Percentiles rank a stretch among this genome's conserved stretches.
phyloP scores from a whole-genome alignment of 2,797 vertebrate genomes.

The Percopsis omiscomaycus region DNA sequence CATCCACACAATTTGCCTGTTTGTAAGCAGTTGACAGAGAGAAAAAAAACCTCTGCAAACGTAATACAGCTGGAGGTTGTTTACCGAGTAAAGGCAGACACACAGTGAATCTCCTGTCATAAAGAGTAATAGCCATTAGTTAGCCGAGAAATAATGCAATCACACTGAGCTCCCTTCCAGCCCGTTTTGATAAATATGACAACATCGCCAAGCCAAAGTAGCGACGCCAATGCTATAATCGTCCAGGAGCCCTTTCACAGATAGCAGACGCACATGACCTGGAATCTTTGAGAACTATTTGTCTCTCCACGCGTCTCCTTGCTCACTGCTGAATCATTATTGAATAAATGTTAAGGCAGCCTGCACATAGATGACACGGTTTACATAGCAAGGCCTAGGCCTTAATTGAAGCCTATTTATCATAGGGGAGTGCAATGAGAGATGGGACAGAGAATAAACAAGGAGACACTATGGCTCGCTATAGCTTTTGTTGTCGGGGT shows the following conservation, averaged over 20 bases:
- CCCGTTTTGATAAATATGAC: conserved; percentile 69
- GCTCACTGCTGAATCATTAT: conserved; percentile 65
- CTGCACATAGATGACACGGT: conserved; percentile 69
- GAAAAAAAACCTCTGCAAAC: conserved; percentile 24
- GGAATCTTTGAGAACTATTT: conserved; percentile 63
- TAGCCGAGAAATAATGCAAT: conserved; percentile 75
- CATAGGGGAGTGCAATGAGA: conserved; percentile 49
- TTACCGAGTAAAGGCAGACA: conserved; percentile 52
- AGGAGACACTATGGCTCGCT: conserved; percentile 1
- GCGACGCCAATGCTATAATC: conserved; percentile 54
- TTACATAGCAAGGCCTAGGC: conserved; percentile 56
- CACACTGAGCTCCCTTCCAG: conserved; percentile 64
- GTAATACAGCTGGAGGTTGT: conserved; percentile 59
- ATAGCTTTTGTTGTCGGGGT: conserved; percentile 9
- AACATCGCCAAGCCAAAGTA: conserved; percentile 30
- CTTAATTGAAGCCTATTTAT: conserved; percentile 74
- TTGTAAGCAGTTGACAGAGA: conserved; percentile 31
- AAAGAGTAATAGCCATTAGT: conserved; percentile 74
- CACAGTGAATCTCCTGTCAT: conserved; percentile 58
- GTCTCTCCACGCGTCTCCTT: conserved; percentile 50
- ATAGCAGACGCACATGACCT: conserved; percentile 64
- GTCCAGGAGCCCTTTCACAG: conserved; percentile 45
- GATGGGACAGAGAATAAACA: conserved; percentile 34
- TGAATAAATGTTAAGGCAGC: conserved; percentile 71
- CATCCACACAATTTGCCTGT: conserved; percentile 10